Base-by-base conservation (phyloP, 2,888 invertebrate species). In the Mesochorus sp. region DNA sequence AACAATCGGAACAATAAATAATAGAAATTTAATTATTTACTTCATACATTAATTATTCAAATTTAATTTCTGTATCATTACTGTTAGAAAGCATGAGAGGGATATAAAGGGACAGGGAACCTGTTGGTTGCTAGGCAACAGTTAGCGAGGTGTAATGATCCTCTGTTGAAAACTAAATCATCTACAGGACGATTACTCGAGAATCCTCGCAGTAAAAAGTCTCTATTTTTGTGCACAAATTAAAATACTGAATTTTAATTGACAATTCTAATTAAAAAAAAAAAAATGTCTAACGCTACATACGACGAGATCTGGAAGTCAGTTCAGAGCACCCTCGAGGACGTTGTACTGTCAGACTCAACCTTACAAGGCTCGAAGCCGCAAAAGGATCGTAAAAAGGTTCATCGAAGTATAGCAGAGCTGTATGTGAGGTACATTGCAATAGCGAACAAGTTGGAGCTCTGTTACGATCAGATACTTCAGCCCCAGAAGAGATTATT, bases 401-500 rank as follows among this genome's bases (percentile, higher is more conserved):
- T 95, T 1, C 94, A 95, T 61, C 92, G 93, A 0, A 89, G 93
- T 3, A 91, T 96, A 0, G 94, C 94, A 14, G 95, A 95, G 73
- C 91, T 98, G 61, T 97, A 97, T 88, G 92, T 97, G 1, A 94
- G 95, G 84, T 98, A 98, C 87, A 81, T 80, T 3, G 61, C 31
- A 0, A 67, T 76, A n/a, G 76, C 62, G 4, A 82, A 82, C 24
- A 75, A 75, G 26, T 70, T 82, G 14, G 95, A 97, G 85, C 92
- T 94, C 70, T 96, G 97, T 76, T 97, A 98, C 85, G 98, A 98
- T 86, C 98, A 98, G 92, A 93, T 97, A 84, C 92, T 98, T 39
- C 98, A 98, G 89, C 98, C 98, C 0, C 98, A 99, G 89, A 98
- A 98, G 89, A 93, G 97, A 28, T 89, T 95, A 57, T 92, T 98